Evolutionary conservation across 2,113 vertebrate species (phyloP), one percentile per base, ranked within the genome.

Genomic region (Chiloscyllium plagiosum): DNA sequence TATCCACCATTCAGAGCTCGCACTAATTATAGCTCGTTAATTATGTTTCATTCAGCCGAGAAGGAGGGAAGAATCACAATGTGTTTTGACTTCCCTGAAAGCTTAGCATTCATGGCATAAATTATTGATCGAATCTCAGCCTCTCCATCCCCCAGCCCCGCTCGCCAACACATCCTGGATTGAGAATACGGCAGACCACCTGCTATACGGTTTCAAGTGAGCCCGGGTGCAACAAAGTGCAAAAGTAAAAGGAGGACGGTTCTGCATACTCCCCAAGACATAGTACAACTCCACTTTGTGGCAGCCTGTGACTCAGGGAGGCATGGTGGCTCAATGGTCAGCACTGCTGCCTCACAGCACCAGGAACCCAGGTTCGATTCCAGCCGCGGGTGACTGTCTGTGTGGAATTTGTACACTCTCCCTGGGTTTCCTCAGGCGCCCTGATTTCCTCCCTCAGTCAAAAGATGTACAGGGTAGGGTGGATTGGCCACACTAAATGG

Each of bases 11-110:
- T 72, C 94, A 72, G 52, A 95, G 94, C 93, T 72, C 68, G 52
- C 37, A n/a, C 94, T 95, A 72, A 95, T 95, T 95, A 95, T 52
- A 26, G 29, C 37, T 19, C 24, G 69, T 95, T 95, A 95, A 95
- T 95, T 95, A 76, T 72, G 26, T 70, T 95, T 95, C 94, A 50
- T 90, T 90, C 69, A 52, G 24, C 50, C 42, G 26, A 52, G 93
- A 72, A 95, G 47, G 68, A 29, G 93, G 93, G 93, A 24, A 42
- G n/a, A 70, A 70, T 70, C 93, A 70, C 94, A 72, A 95, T 70
- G 94, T n/a, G 37, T 72, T 66, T 95, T 72, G 94, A 95, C 94
- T 72, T 94, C 47, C 69, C 69, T 72, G 69, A 95, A 72, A 72
- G 94, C 94, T 50, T 72, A 19, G 47, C 69, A 72, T 72, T 95